These are phyloP conservation scores for Chlorospingus flavigularis DNA, from an alignment of 2,797 vertebrate genomes.

Conservation along the genomic window DNA sequence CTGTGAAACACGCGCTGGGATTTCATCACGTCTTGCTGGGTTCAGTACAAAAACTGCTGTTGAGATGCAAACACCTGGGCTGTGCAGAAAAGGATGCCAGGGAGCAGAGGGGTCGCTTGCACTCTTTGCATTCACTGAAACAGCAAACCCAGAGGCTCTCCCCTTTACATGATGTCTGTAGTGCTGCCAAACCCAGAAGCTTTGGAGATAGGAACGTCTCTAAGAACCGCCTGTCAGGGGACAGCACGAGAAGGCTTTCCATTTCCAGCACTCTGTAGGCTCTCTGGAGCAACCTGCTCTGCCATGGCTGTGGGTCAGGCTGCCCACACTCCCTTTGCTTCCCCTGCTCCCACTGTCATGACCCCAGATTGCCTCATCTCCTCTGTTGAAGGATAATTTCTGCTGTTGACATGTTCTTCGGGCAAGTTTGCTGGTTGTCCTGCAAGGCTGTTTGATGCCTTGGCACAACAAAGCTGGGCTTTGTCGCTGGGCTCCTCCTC, in stretches of 20 bases:
- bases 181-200: not conserved
- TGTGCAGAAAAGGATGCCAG: not conserved
- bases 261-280: not conserved
- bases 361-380: not conserved
- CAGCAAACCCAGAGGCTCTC: not conserved
- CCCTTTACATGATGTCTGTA: not conserved
- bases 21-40: not conserved
- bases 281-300: not conserved
- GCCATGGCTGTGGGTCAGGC: accelerated
- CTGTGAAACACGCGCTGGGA: not conserved
- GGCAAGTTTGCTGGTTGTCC: not conserved
- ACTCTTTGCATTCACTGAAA: not conserved
- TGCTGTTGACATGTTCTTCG: not conserved
- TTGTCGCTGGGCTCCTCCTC: accelerated
- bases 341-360: not conserved
- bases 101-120: not conserved
- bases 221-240: not conserved
- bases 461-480: not conserved
- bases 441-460: accelerated
- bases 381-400: not conserved
- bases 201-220: not conserved
- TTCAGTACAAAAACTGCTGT: not conserved
- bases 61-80: not conserved
- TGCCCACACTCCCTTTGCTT: not conserved
- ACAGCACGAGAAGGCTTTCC: not conserved